phyloP scores from a whole-genome alignment of 2,113 vertebrate species.

The Spea bombifrons region DNA sequence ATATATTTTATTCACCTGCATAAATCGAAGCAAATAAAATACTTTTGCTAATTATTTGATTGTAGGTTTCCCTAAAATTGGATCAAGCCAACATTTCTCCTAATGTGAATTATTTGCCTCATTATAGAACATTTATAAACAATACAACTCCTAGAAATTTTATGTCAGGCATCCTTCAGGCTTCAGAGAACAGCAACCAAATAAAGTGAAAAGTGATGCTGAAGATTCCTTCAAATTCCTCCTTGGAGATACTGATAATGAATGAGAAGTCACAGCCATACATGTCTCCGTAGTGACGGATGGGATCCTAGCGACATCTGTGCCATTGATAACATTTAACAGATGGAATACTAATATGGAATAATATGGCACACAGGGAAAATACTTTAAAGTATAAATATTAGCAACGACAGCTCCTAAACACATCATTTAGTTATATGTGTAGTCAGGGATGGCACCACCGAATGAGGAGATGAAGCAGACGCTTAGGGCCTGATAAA shows the following conservation, averaged over 20 bases:
- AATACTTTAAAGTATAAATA: background rate
- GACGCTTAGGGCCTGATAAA: too few species aligned
- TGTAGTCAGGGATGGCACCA: too few species aligned
- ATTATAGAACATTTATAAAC: too few species aligned
- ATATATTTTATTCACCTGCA: too few species aligned
- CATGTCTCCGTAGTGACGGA: background rate
- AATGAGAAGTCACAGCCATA: slow-evolving; percentile 26
- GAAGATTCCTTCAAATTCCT: background rate
- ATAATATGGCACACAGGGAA: slow-evolving; percentile 1
- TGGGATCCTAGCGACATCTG: slow-evolving; percentile 27
- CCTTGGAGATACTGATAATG: slow-evolving; percentile 19
- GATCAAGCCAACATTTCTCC: too few species aligned
- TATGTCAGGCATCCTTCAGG: background rate
- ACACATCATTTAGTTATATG: background rate
- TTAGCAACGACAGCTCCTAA: background rate
- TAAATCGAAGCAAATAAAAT: too few species aligned
- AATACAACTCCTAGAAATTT: too few species aligned
- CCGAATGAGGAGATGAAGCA: too few species aligned
- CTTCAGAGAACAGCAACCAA: background rate
- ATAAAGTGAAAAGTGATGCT: background rate
- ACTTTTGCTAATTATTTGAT: too few species aligned
- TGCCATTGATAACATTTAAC: slow-evolving; percentile 6
- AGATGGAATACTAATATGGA: slow-evolving; percentile 16
- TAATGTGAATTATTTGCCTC: too few species aligned
- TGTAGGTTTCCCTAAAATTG: too few species aligned